These are phyloP conservation scores for Progne subis DNA, from an alignment of 2,113 vertebrate species.

Conservation along the genomic window DNA sequence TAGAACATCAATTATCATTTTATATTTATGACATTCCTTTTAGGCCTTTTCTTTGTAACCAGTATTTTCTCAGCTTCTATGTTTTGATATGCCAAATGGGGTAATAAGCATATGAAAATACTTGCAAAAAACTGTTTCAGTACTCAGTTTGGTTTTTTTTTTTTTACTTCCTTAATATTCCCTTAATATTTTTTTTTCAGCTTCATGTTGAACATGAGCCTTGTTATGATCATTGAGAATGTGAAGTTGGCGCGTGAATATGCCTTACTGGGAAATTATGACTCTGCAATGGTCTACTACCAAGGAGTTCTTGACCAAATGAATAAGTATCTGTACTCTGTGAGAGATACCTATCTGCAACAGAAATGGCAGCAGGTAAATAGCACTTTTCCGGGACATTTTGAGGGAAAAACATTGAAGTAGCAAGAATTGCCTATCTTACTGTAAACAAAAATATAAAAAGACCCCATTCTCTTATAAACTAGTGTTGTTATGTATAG, in stretches of 20 bases:
- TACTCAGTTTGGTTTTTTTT: not conserved
- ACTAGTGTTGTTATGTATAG: not conserved
- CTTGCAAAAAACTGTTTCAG: not conserved
- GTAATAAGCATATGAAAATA: not conserved
- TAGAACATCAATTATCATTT: not conserved
- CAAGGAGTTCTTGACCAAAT: constrained; percentile 94
- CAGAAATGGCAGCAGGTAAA: constrained; percentile 96
- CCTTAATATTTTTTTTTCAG: not conserved
- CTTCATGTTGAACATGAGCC: constrained; percentile 86
- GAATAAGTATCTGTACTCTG: constrained; percentile 85
- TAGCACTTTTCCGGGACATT: not conserved
- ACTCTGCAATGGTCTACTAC: constrained; percentile 92
- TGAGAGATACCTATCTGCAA: constrained; percentile 84
- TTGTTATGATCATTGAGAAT: constrained; percentile 94
- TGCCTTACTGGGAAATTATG: constrained; percentile 94
- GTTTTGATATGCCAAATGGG: not conserved
- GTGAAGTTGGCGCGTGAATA: constrained; percentile 95
- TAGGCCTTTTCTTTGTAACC: not conserved
- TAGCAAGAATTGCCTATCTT: not conserved
- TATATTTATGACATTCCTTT: not conserved
- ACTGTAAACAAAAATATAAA: not conserved
- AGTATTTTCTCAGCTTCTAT: not conserved
- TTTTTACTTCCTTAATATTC: not conserved
- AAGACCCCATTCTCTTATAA: not conserved
- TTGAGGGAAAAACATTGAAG: not conserved